Evolutionary conservation across 2,888 invertebrate species (phyloP), one percentile per base, ranked within the genome.

Genomic region (Protonemura montana): DNA sequence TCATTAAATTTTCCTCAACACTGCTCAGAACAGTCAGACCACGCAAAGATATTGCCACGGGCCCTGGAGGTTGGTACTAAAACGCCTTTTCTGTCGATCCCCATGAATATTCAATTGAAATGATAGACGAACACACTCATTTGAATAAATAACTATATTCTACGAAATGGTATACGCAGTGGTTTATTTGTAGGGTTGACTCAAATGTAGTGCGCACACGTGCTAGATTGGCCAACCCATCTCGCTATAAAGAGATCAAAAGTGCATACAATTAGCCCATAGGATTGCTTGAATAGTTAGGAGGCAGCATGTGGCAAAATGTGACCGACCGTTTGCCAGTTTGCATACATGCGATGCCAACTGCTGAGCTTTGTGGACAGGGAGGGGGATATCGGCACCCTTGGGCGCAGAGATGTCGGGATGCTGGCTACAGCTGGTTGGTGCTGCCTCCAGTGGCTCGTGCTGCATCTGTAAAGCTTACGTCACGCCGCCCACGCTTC

Each of bases 121-220:
- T 59, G 59, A 59, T 59, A 59, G 59, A 59, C 59, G 78, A 78
- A 78, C 78, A 78, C 16, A 78, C 78, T 28, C 78, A 78, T 29
- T 78, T 28, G 29, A 78, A 29, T 78, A 78, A 78, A 78, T 59
- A 59, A 59, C 59, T 59, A 59, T 59, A 10, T 59, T 59, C 59
- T 59, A 59, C 59, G 59, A 59, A 59, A 59, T 59, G 59, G 6
- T 59, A 21, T 21, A 59, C 59, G 59, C 59, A 59, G 59, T 59
- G 7, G 59, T 59, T 59, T 59, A 59, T 59, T 59, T 10, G 59
- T 21, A 13, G 59, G 59, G 59, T 59, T 10, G 59, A 59, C 13
- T 59, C 59, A 21, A 21, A 59, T 59, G 59, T 59, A 13, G 59
- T 59, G 59, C 59, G n/a, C n/a, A n/a, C n/a, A 59, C 59, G 59